Conservation (phyloP, 2,888 invertebrate genomes). For the Hanleya hanleyi region DNA sequence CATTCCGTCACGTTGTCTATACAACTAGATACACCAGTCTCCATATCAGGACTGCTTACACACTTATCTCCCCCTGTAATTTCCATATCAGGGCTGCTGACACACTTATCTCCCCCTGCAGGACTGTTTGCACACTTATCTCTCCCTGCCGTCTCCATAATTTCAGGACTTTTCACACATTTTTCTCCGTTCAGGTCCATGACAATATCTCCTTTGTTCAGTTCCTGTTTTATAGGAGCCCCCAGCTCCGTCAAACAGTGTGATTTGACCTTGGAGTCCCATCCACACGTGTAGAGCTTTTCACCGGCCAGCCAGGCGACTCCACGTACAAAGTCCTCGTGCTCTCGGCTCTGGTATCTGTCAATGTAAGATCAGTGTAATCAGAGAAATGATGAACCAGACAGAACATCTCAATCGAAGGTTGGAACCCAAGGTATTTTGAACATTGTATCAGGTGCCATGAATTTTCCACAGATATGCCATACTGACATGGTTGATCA, state of each 20-base stretch:
- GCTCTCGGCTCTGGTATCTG: constrained; percentile 75
- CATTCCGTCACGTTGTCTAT: background rate
- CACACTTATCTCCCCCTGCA: no score
- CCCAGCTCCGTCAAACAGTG: constrained; percentile 14
- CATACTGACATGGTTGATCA: no score
- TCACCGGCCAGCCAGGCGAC: constrained; percentile 76
- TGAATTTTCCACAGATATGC: no score
- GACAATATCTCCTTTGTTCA: constrained; percentile 5
- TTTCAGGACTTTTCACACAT: background rate
- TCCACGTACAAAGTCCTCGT: constrained; percentile 77
- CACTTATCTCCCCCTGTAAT: background rate
- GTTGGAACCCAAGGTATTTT: no score
- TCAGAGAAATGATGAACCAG: no score
- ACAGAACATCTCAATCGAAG: no score
- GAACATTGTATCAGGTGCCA: no score
- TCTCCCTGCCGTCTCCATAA: background rate
- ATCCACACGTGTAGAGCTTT: constrained; percentile 78
- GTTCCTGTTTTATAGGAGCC: background rate
- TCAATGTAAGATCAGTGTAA: constrained; percentile 25
- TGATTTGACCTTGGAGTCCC: constrained; percentile 73
- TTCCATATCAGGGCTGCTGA: background rate
- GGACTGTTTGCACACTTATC: no score
- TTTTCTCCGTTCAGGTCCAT: constrained; percentile 29
- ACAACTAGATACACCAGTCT: background rate
- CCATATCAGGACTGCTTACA: background rate